Percentiles rank a stretch among this genome's conserved stretches.
These are phyloP conservation scores for Chrysoperla carnea DNA, from an alignment of 1,140 invertebrate genomes.

Conservation along the genomic window DNA sequence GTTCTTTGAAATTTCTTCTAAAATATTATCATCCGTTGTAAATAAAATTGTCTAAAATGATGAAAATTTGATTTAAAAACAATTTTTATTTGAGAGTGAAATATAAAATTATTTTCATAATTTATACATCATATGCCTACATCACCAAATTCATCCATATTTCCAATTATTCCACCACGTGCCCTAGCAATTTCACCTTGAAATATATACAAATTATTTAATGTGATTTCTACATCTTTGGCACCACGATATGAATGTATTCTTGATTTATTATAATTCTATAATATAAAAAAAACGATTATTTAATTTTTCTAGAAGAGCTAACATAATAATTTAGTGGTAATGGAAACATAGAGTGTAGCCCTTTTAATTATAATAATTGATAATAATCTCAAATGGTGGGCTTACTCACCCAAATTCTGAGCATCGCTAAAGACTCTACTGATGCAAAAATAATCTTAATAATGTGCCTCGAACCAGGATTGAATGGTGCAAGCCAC, in stretches of 20 bases:
- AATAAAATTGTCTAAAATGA: constrained; percentile 61
- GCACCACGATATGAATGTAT: constrained; percentile 64
- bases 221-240: constrained; percentile 44
- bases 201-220: constrained; percentile 52
- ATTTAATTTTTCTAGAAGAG: too few species aligned
- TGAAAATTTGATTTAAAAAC: constrained; percentile 1
- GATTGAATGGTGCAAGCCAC: constrained; percentile 48
- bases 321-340: too few species aligned
- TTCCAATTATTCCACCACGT: constrained; percentile 48
- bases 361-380: too few species aligned
- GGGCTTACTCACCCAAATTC: constrained; percentile 62
- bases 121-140: constrained; percentile 29
- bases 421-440: constrained; percentile 44
- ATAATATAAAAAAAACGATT: too few species aligned
- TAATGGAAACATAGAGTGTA: too few species aligned
- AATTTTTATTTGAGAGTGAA: constrained; percentile 1
- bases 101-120: neutral
- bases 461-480: constrained; percentile 34
- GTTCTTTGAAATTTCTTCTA: constrained; percentile 52
- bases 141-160: constrained; percentile 56
- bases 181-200: constrained; percentile 64
- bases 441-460: constrained; percentile 35
- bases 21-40: constrained; percentile 52
- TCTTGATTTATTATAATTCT: constrained; percentile 78
- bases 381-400: too few species aligned